Evolutionary conservation across 2,113 vertebrate genomes (phyloP), one percentile per base, ranked within the genome.

Genomic region (Hiodon tergisus): DNA sequence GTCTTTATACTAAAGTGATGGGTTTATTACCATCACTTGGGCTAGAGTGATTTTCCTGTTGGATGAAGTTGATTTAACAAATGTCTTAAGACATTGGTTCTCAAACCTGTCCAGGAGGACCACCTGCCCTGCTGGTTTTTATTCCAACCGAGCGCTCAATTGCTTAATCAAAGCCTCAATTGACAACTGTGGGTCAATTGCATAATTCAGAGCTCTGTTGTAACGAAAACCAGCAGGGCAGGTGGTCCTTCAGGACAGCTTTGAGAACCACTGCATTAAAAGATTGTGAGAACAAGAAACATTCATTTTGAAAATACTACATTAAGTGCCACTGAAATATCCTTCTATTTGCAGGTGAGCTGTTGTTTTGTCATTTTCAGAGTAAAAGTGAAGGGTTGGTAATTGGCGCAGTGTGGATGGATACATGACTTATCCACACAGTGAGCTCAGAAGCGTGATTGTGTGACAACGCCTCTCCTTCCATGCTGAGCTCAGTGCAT

Each of bases 391-490:
- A 31, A 11, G 11, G 11, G 11, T 8, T 8, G 6, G 55, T 11
- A 59, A 59, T 9, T 9, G 7, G 7, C 9, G 3, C 3, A 59
- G 14, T 14, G 14, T 4, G 58, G 58, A 14, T 4, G 9, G 58
- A 14, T 59, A 14, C 9, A 59, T 57, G 2, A 57, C 11, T 2
- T 9, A 11, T 9, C 65, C 17, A 52, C 14, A 6, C 13, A 46
- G 17, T 54, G 16, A 67, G 47, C 51, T 70, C 66, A 11, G 58
- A 71, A 75, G 75, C 67, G 75, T 54, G 67, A 86, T 71, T 59
- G 50, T 53, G 8, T 57, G 9, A 55, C 67, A 16, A 10, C 67
- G 47, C 69, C 61, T 73, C 63, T 69, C 71, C 50, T 31, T 61
- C 54, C 57, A 55, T 60, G 57, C 58, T 46, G 48, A 73, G 58